These are phyloP conservation scores for Ditylenchus dipsaci DNA, from an alignment of 1,140 invertebrate species.

Conservation along the genomic window DNA sequence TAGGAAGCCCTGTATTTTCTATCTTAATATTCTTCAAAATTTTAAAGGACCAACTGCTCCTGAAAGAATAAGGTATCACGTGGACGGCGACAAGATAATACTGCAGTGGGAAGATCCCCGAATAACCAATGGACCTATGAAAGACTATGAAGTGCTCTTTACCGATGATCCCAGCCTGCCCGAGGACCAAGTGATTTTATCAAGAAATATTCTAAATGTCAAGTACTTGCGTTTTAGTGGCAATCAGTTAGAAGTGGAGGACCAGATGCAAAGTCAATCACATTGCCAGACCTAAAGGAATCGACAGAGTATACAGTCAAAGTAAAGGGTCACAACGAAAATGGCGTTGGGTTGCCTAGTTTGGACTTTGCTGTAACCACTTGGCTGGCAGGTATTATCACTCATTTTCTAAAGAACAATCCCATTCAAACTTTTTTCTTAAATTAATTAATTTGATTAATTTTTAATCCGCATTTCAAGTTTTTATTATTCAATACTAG, in stretches of 20 bases:
- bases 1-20: no score
- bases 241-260: constrained; percentile 32
- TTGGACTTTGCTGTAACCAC: constrained; percentile 49
- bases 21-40: no score
- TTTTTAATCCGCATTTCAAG: no score
- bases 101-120: constrained; percentile 52
- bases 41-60: constrained; percentile 41
- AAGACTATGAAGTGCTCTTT: constrained; percentile 55
- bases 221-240: constrained; percentile 35
- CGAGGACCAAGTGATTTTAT: constrained; percentile 19
- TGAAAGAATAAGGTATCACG: constrained; percentile 52
- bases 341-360: constrained; percentile 49
- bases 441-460: constrained; percentile 2
- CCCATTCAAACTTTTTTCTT: not conserved
- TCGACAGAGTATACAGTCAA: constrained; percentile 49
- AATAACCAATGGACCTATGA: constrained; percentile 55
- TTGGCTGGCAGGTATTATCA: constrained; percentile 41
- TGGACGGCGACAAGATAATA: constrained; percentile 51
- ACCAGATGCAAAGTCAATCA: constrained; percentile 36
- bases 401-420: not conserved
- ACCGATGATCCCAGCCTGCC: constrained; percentile 51
- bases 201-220: not conserved
- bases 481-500: no score
- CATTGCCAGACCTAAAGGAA: constrained; percentile 42
- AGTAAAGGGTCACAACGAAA: constrained; percentile 48